phyloP scores from a whole-genome alignment of 2,888 invertebrate species.

The Plagodis pulveraria region DNA sequence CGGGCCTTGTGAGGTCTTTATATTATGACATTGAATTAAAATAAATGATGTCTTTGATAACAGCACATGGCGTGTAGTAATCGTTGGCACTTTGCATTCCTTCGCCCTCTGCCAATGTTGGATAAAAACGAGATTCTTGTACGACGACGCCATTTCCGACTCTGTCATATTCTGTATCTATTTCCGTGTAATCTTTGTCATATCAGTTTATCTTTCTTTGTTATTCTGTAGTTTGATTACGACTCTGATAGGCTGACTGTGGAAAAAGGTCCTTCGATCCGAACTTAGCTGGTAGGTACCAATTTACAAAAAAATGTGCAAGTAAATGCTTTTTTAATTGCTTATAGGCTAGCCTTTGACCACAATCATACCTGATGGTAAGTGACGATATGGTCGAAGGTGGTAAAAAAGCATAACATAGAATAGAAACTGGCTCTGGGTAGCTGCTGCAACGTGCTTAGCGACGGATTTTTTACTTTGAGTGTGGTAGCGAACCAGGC shows the following conservation, averaged over 20 bases:
- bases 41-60: slow-evolving; percentile 5
- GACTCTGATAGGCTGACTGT: background rate
- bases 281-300: too few relatives aligned
- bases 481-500: too few relatives aligned
- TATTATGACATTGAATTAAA: slow-evolving; percentile 9
- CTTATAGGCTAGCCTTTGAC: too few relatives aligned
- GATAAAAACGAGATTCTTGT: slow-evolving; percentile 24
- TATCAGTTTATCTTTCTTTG: slow-evolving; percentile 26
- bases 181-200: slow-evolving; percentile 23
- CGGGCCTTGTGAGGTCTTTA: background rate
- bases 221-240: slow-evolving; percentile 22
- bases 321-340: too few relatives aligned
- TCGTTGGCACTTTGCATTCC: slow-evolving; percentile 17
- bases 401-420: too few relatives aligned
- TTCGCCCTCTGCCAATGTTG: slow-evolving; percentile 10
- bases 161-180: slow-evolving; percentile 8
- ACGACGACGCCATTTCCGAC: slow-evolving; percentile 27
- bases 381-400: background rate
- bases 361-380: background rate
- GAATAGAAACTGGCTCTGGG: too few relatives aligned
- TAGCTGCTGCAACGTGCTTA: too few relatives aligned
- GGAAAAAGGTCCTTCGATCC: too few relatives aligned
- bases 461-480: too few relatives aligned
- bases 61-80: slow-evolving; percentile 14
- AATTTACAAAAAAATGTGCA: too few relatives aligned